Evolutionary conservation across 2,113 vertebrate species (phyloP).

Genomic region (Neodontobutis hainanensis): DNA sequence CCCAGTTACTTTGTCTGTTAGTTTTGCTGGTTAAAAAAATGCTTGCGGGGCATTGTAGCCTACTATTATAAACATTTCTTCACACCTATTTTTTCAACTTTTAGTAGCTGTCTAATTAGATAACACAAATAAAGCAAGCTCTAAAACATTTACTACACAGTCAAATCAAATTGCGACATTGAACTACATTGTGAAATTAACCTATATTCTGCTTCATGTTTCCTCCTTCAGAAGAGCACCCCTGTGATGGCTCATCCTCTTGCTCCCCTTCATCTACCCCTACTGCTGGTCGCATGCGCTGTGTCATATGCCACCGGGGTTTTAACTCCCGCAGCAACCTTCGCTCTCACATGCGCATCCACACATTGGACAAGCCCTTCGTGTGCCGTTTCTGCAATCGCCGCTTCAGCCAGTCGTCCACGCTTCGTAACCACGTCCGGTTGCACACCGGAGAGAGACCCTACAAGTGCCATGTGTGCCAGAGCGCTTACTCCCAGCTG

Average conservation of each 20-base stretch:
- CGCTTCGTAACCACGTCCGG: slow-evolving; percentile 95
- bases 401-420: slow-evolving; percentile 99
- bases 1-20: no score
- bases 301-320: slow-evolving; percentile 96
- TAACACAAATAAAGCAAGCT: no score
- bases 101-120: no score
- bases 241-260: slow-evolving; percentile 73
- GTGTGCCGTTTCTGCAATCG: slow-evolving; percentile 98
- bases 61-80: no score
- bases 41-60: no score
- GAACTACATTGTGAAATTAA: neutral
- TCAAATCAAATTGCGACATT: neutral
- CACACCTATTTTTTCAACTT: no score
- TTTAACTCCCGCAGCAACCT: slow-evolving; percentile 99
- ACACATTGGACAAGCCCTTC: slow-evolving; percentile 99
- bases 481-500: slow-evolving; percentile 97
- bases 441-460: slow-evolving; percentile 97
- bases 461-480: slow-evolving; percentile 98
- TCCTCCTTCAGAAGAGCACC: slow-evolving; percentile 84
- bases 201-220: neutral
- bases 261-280: slow-evolving; percentile 42
- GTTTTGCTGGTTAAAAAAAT: no score
- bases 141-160: no score
- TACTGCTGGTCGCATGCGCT: slow-evolving; percentile 88
- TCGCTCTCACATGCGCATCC: slow-evolving; percentile 99